Percentiles rank a stretch among this genome's conserved stretches.
Conservation (phyloP, 2,888 invertebrate species). For the Melanostoma mellinum region DNA sequence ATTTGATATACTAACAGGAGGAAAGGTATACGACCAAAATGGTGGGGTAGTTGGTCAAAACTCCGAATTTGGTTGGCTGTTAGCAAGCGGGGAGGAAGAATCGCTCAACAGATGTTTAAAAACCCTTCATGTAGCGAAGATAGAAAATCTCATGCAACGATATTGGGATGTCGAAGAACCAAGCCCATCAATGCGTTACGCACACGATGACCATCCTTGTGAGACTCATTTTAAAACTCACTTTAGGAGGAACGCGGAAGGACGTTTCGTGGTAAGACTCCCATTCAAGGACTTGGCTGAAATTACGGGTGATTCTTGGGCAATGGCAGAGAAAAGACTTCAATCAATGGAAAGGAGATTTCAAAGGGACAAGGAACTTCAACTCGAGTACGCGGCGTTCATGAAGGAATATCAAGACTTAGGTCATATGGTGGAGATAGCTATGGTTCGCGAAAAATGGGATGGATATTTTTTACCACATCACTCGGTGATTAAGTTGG, state of each 20-base stretch:
- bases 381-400: constrained; percentile 1
- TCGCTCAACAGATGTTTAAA: too few species aligned
- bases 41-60: neutral
- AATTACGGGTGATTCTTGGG: constrained; percentile 8
- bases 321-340: constrained; percentile 8
- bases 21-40: neutral
- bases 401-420: constrained; percentile 21
- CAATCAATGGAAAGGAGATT: constrained; percentile 26
- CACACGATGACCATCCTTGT: constrained; percentile 56
- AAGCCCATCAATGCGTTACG: constrained; percentile 47
- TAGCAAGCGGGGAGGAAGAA: neutral
- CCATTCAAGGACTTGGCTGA: constrained; percentile 14
- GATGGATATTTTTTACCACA: constrained; percentile 12
- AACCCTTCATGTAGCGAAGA: neutral
- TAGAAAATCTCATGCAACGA: constrained; percentile 8
- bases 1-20: neutral
- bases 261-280: constrained; percentile 17
- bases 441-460: neutral
- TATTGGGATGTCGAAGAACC: constrained; percentile 28
- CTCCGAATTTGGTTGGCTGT: neutral
- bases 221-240: constrained; percentile 45
- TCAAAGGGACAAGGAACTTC: constrained; percentile 1
- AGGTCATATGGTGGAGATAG: constrained; percentile 29
- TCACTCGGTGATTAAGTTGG: constrained; percentile 11
- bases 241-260: constrained; percentile 1